Evolutionary conservation across 2,888 invertebrate genomes (phyloP), one percentile per base, ranked within the genome.

Genomic region (Ceraclea dissimilis): DNA sequence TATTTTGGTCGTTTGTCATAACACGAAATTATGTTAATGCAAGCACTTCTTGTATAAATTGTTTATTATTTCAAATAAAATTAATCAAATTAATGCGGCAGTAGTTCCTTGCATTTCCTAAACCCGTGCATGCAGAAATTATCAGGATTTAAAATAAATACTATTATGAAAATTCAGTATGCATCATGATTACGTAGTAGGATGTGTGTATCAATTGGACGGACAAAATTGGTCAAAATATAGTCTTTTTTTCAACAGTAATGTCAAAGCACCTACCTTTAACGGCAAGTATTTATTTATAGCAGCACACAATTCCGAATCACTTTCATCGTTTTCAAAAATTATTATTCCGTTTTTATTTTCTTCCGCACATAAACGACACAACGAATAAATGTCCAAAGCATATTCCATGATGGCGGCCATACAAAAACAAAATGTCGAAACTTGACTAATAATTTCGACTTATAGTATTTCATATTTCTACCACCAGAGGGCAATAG

Each of bases 1-100:
- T 94, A 88, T 70, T 82, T 90, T 68, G 93, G 93, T 8, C 79
- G 86, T 66, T 71, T 93, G 50, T 76, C 83, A 66, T 85, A 76
- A 73, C n/a, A 49, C 17, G 13, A 43, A 8, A 39, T 21, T 18
- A n/a, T 49, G 13, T n/a, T n/a, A n/a, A n/a, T n/a, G n/a, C n/a
- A n/a, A n/a, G n/a, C n/a, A n/a, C n/a, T n/a, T n/a, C n/a, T n/a
- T n/a, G n/a, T n/a, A n/a, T n/a, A n/a, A n/a, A n/a, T n/a, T n/a
- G n/a, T n/a, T n/a, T n/a, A n/a, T n/a, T n/a, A n/a, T n/a, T n/a
- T n/a, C n/a, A n/a, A n/a, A n/a, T n/a, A n/a, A n/a, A n/a, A n/a
- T n/a, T n/a, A n/a, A n/a, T n/a, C n/a, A n/a, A n/a, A n/a, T n/a
- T n/a, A n/a, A n/a, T n/a, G n/a, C n/a, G n/a, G n/a, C n/a, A n/a